phyloP scores from a whole-genome alignment of 23 tunicate genomes.

The Trididemnum clinides region DNA sequence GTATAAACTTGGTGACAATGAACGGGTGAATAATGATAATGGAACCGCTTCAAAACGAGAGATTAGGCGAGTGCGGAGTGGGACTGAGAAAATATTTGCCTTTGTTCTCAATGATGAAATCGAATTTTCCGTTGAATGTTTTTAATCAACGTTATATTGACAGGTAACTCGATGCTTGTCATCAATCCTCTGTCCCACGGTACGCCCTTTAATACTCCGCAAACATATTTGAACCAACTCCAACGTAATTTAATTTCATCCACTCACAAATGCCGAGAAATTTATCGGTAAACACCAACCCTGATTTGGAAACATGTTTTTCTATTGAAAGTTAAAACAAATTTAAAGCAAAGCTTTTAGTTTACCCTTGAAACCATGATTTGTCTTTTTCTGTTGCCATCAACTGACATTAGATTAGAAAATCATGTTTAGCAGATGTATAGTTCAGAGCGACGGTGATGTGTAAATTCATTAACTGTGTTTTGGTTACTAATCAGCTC shows the following conservation, averaged over 20 bases:
- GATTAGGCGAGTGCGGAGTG: conserved; percentile 23
- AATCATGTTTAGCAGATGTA: conserved; percentile 40
- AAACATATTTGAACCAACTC: too few relatives aligned
- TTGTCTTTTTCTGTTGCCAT: conserved; percentile 54
- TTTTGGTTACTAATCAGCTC: conserved; percentile 38
- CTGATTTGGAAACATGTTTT: conserved; percentile 47
- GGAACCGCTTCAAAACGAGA: neutral
- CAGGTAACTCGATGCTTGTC: neutral
- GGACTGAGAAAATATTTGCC: neutral
- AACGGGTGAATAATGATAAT: neutral
- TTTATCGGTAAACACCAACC: neutral
- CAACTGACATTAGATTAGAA: neutral
- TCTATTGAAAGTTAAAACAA: conserved; percentile 27
- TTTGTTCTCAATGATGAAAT: neutral
- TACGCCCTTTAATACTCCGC: too few relatives aligned
- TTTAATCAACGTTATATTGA: neutral
- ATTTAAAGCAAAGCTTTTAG: neutral
- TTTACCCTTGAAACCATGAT: conserved; percentile 46
- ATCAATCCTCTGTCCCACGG: neutral
- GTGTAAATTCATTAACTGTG: conserved; percentile 44
- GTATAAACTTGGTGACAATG: conserved; percentile 64
- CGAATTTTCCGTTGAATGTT: conserved; percentile 9
- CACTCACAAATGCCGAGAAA: neutral
- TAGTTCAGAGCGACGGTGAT: neutral
- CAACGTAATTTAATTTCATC: neutral